Conservation (phyloP, 2,888 invertebrate genomes). For the Brachyopa scutellaris region DNA sequence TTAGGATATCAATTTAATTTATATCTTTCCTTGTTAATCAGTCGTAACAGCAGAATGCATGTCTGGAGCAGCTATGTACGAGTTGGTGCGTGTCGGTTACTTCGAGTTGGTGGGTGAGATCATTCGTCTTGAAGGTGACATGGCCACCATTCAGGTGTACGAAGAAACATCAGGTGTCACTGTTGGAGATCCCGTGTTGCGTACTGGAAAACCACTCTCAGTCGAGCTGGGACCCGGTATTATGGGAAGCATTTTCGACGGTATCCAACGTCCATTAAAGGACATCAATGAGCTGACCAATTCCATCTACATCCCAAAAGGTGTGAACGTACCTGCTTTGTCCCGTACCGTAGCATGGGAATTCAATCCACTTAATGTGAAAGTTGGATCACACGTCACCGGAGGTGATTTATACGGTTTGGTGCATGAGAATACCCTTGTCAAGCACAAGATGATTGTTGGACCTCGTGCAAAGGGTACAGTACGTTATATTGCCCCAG, state of each 20-base stretch:
- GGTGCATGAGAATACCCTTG: conserved; percentile 98
- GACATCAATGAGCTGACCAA: conserved; percentile 96
- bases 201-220: conserved; percentile 99
- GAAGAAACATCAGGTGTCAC: conserved; percentile 99
- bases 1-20: not conserved
- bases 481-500: conserved; percentile 95
- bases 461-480: conserved; percentile 98
- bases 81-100: conserved; percentile 99
- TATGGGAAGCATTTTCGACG: conserved; percentile 99
- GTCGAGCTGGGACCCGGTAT: conserved; percentile 99
- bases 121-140: conserved; percentile 99
- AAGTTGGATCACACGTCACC: conserved; percentile 98
- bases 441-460: conserved; percentile 98
- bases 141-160: conserved; percentile 99
- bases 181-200: conserved; percentile 98
- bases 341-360: conserved; percentile 94
- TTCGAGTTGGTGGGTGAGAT: conserved; percentile 99
- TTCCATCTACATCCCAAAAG: conserved; percentile 99
- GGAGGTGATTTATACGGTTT: conserved; percentile 98
- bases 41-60: conserved; percentile 99
- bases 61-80: conserved; percentile 99
- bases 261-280: conserved; percentile 99
- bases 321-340: conserved; percentile 96
- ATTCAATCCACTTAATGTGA: conserved; percentile 92
- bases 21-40: conserved; percentile 80